phyloP scores from a whole-genome alignment of 2,888 invertebrate genomes.

The Dolichomitus sp. region DNA sequence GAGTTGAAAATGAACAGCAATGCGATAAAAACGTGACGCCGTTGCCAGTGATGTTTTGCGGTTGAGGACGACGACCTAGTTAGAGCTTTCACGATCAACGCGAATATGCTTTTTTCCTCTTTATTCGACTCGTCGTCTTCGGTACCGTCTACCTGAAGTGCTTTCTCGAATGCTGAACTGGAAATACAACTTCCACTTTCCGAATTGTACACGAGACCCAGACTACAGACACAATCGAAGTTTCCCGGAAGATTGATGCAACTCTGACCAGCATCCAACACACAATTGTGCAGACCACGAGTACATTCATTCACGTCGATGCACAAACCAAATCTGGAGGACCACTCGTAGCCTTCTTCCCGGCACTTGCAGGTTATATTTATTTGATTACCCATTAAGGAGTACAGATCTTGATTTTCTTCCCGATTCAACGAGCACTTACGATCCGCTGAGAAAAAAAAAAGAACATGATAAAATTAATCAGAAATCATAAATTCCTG shows the following conservation, averaged over 20 bases:
- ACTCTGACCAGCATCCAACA: constrained; percentile 84
- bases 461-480: not conserved
- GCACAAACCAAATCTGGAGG: constrained; percentile 89
- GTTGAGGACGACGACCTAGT: constrained; percentile 58
- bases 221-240: constrained; percentile 75
- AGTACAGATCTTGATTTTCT: constrained; percentile 86
- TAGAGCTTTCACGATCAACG: constrained; percentile 61
- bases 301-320: constrained; percentile 89
- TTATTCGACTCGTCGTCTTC: constrained; percentile 30
- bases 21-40: not conserved
- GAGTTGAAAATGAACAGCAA: constrained; percentile 31
- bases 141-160: constrained; percentile 50
- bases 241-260: constrained; percentile 88
- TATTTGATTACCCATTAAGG: constrained; percentile 88
- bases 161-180: constrained; percentile 62
- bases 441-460: constrained; percentile 70
- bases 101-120: constrained; percentile 50
- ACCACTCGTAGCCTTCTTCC: constrained; percentile 87
- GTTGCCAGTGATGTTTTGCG: not conserved
- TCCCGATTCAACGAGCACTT: constrained; percentile 84
- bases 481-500: not conserved
- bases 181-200: constrained; percentile 65
- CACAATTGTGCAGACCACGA: constrained; percentile 84
- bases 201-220: constrained; percentile 73
- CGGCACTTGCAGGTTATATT: constrained; percentile 89